phyloP scores from a whole-genome alignment of 1,140 invertebrate species.

The Atopsyche davidsoni region DNA sequence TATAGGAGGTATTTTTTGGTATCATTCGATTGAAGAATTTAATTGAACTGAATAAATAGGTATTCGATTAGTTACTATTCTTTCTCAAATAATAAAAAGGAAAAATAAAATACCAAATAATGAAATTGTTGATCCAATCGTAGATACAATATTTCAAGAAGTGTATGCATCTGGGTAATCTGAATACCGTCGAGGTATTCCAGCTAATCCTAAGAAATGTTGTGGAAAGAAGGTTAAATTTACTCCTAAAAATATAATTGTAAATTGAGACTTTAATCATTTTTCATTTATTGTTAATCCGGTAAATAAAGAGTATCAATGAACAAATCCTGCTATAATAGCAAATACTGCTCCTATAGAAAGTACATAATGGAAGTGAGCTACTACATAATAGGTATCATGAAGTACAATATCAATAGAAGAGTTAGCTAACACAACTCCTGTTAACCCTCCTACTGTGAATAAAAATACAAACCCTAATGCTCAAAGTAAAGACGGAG shows the following conservation, averaged over 20 bases:
- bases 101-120: slow-evolving; percentile 43
- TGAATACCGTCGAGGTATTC: slow-evolving; percentile 66
- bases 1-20: slow-evolving; percentile 38
- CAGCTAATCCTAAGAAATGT: slow-evolving; percentile 67
- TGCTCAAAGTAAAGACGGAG: slow-evolving; percentile 53
- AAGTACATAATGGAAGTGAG: slow-evolving; percentile 67
- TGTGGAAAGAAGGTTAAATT: slow-evolving; percentile 73
- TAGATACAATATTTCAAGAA: slow-evolving; percentile 44
- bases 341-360: slow-evolving; percentile 65
- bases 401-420: slow-evolving; percentile 65
- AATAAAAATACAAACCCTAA: slow-evolving; percentile 70
- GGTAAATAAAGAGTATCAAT: slow-evolving; percentile 60
- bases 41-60: slow-evolving; percentile 33
- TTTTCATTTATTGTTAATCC: slow-evolving; percentile 50
- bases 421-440: slow-evolving; percentile 63
- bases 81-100: slow-evolving; percentile 35
- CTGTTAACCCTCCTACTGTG: slow-evolving; percentile 57
- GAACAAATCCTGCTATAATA: slow-evolving; percentile 60
- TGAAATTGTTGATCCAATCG: slow-evolving; percentile 49
- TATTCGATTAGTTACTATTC: slow-evolving; percentile 25
- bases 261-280: slow-evolving; percentile 55
- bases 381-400: slow-evolving; percentile 72
- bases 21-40: slow-evolving; percentile 45
- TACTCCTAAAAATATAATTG: slow-evolving; percentile 58
- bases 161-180: slow-evolving; percentile 56